These are phyloP conservation scores for Caenorhabditis auriculariae DNA, from an alignment of 2,888 invertebrate genomes.

Conservation along the genomic window DNA sequence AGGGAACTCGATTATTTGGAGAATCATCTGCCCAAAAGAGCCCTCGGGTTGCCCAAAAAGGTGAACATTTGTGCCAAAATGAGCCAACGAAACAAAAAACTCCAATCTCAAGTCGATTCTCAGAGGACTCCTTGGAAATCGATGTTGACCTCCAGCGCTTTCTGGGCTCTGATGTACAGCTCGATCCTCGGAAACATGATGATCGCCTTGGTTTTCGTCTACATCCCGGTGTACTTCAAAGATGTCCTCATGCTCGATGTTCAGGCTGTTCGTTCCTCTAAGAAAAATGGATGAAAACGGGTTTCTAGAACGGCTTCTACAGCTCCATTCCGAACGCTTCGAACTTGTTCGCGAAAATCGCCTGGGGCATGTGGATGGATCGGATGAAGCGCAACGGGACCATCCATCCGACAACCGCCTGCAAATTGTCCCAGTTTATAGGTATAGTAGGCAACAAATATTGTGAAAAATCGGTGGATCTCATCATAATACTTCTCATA, in stretches of 20 bases:
- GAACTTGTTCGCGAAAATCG: slow-evolving; percentile 43
- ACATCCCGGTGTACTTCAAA: slow-evolving; percentile 55
- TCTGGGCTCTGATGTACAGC: slow-evolving; percentile 27
- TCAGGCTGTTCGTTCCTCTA: slow-evolving; percentile 19
- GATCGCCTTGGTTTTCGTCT: slow-evolving; percentile 44
- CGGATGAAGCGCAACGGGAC: slow-evolving; percentile 29
- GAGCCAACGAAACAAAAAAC: too few relatives aligned
- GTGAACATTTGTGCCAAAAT: not conserved
- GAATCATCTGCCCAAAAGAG: slow-evolving; percentile 17
- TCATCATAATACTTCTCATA: too few relatives aligned
- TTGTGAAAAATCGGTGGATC: too few relatives aligned
- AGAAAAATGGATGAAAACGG: not conserved
- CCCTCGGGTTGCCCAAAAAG: slow-evolving; percentile 1
- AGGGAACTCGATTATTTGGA: slow-evolving; percentile 37
- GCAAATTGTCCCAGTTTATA: slow-evolving; percentile 45
- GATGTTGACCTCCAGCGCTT: slow-evolving; percentile 23
- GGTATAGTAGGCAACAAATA: too few relatives aligned
- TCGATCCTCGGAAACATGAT: slow-evolving; percentile 44
- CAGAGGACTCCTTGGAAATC: slow-evolving; percentile 25
- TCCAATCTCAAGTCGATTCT: too few relatives aligned
- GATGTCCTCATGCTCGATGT: slow-evolving; percentile 49
- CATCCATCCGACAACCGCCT: slow-evolving; percentile 32
- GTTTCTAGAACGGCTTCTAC: slow-evolving; percentile 48
- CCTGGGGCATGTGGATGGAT: slow-evolving; percentile 50
- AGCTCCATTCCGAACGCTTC: slow-evolving; percentile 40